phyloP scores from a whole-genome alignment of 2,113 vertebrate species.

The Microcebus griseorufus region DNA sequence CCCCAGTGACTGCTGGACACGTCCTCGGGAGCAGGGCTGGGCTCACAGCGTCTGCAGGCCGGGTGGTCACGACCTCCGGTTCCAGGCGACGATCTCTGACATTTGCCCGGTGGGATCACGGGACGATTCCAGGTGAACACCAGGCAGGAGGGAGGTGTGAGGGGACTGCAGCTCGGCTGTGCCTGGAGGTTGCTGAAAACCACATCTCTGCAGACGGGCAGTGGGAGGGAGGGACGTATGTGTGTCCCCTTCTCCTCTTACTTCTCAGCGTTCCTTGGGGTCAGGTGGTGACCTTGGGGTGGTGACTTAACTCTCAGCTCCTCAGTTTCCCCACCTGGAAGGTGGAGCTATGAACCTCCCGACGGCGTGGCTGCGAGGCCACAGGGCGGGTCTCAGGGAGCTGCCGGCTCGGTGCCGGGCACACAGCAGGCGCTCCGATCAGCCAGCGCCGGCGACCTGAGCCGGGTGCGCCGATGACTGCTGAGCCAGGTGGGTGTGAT shows the following conservation, averaged over 20 bases:
- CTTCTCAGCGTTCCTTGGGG: not conserved
- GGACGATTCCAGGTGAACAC: not conserved
- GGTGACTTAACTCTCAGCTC: not conserved
- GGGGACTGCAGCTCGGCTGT: not conserved
- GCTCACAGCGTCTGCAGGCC: not conserved
- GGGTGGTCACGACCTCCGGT: accelerated
- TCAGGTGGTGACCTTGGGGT: not conserved
- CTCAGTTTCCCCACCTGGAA: not conserved
- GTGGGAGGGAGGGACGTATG: not conserved
- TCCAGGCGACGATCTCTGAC: not conserved
- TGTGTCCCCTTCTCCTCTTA: not conserved
- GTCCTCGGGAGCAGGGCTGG: not conserved
- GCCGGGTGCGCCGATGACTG: not conserved
- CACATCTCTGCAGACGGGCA: not conserved
- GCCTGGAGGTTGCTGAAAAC: not conserved
- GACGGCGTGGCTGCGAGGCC: not conserved
- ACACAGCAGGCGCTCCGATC: not conserved
- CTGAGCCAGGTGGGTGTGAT: not conserved
- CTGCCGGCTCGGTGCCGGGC: not conserved
- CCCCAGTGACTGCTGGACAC: too few relatives aligned
- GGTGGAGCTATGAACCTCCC: not conserved
- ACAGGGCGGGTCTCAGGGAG: not conserved
- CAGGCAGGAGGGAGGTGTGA: not conserved
- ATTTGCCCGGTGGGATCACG: not conserved
- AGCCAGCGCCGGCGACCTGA: too few relatives aligned